Base-by-base conservation (phyloP, 2,797 vertebrate species). In the Anabas testudineus region DNA sequence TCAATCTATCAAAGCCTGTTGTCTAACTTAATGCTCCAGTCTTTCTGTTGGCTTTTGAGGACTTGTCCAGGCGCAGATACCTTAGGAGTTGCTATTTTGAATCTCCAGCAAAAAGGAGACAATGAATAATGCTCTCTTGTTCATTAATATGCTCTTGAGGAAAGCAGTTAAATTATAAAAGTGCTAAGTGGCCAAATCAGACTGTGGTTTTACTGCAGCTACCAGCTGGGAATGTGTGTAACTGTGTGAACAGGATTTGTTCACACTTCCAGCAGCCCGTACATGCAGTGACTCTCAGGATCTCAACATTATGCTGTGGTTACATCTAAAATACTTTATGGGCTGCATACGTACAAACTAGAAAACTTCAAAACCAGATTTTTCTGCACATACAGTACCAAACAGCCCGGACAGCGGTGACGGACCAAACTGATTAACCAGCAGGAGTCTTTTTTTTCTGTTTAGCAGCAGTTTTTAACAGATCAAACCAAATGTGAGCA, bases 401-500 rank as follows among this genome's bases (percentile, higher is more conserved):
- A 78, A 64, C 66, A 69, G 48, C 61, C 56, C 55, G 6, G 56
- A 49, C 43, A 30, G 15, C 56, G 1, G 52, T 6, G 39, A 61
- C 32, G 46, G 18, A 36, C 19, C 51, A 30, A 19, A 53, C 7
- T 19, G 54, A 57, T 34, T 34, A 60, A 47, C 18, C 14, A 14
- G 62, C 76, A 58, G 58, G 78, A 79, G 70, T 71, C 10, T 41
- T 28, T 13, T 8, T 59, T 46, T 52, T 10, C 53, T 52, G 37
- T 75, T 68, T 5, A 54, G 47, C 62, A n/a, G 81, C 66, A 47
- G 16, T 21, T 47, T 64, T 66, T 32, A 46, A 76, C 42, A 21
- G 22, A 53, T 42, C 5, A 69, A 69, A 60, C 28, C 57, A 37
- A 81, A 74, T 34, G 68, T 71, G 70, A 69, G 71, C 49, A 8